Evolutionary conservation across 2,888 invertebrate genomes (phyloP).

Genomic region (Phyto melanocephala): DNA sequence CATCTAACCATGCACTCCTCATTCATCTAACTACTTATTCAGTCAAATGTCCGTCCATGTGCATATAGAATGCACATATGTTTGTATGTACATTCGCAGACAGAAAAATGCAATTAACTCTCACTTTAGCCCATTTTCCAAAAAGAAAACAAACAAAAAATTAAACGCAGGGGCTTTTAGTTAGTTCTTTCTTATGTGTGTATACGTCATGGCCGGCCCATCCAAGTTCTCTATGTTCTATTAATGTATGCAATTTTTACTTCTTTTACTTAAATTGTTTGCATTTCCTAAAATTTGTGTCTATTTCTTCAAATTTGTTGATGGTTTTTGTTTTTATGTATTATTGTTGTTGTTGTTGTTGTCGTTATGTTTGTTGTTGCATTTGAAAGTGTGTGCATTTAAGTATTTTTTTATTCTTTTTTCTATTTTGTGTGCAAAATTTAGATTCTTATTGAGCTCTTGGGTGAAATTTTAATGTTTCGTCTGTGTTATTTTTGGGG

Average conservation of each 20-base stretch:
- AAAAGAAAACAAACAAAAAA: slow-evolving; percentile 1
- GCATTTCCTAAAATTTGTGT: slow-evolving; percentile 45
- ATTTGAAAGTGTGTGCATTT: slow-evolving; percentile 12
- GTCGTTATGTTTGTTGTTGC: slow-evolving; percentile 41
- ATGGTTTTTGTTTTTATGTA: slow-evolving; percentile 1
- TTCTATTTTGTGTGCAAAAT: background rate
- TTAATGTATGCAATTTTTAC: slow-evolving; percentile 53
- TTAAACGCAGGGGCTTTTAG: background rate
- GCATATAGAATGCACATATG: slow-evolving; percentile 32
- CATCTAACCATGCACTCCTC: slow-evolving; percentile 7
- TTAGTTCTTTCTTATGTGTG: background rate
- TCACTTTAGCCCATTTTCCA: slow-evolving; percentile 46
- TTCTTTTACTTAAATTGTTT: slow-evolving; percentile 35
- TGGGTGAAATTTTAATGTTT: slow-evolving; percentile 51
- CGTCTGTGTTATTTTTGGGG: background rate
- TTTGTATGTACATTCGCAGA: slow-evolving; percentile 13
- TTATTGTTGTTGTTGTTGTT: background rate
- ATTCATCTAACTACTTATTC: background rate
- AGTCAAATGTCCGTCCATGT: slow-evolving; percentile 25
- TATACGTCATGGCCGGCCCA: background rate
- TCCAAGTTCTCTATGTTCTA: background rate
- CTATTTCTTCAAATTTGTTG: slow-evolving; percentile 55
- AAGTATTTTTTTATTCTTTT: background rate
- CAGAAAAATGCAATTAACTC: slow-evolving; percentile 64
- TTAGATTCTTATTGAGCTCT: slow-evolving; percentile 51